Conservation (phyloP, 2,797 vertebrate genomes). For the Melanotaenia parkinsoni region DNA sequence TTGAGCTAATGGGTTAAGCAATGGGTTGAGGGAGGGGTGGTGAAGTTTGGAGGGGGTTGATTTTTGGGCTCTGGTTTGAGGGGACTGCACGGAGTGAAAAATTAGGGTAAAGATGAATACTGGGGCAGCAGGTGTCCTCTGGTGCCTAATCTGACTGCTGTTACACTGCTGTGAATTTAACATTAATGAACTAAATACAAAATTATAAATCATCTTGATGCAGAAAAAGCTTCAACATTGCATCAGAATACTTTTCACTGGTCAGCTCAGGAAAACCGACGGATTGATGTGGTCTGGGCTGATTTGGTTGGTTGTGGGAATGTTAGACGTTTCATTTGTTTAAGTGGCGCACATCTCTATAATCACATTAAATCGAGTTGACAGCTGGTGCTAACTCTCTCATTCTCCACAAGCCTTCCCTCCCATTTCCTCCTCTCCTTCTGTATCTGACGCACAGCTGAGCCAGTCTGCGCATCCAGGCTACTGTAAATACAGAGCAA, state of each 20-base stretch:
- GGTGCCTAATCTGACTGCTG: conserved; percentile 29
- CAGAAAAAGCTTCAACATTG: neutral
- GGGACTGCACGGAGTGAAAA: conserved; percentile 46
- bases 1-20: conserved; percentile 66
- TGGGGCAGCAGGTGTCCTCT: conserved; percentile 54
- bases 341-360: conserved; percentile 63
- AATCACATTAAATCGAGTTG: conserved; percentile 63
- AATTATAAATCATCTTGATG: neutral
- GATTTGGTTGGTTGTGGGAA: conserved; percentile 48
- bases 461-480: conserved; percentile 46
- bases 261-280: neutral
- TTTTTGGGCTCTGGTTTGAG: conserved; percentile 4
- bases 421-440: conserved; percentile 7
- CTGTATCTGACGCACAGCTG: conserved; percentile 45
- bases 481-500: conserved; percentile 56
- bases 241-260: neutral
- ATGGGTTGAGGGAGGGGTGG: conserved; percentile 30
- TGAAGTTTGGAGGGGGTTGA: neutral
- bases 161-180: conserved; percentile 19
- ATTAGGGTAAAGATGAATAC: conserved; percentile 53
- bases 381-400: conserved; percentile 57
- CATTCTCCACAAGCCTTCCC: neutral
- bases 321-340: conserved; percentile 63
- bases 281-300: conserved; percentile 11
- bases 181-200: conserved; percentile 11